Evolutionary conservation across 2,888 invertebrate species (phyloP), one percentile per base, ranked within the genome.

Genomic region (Taphrorychus bicolor): DNA sequence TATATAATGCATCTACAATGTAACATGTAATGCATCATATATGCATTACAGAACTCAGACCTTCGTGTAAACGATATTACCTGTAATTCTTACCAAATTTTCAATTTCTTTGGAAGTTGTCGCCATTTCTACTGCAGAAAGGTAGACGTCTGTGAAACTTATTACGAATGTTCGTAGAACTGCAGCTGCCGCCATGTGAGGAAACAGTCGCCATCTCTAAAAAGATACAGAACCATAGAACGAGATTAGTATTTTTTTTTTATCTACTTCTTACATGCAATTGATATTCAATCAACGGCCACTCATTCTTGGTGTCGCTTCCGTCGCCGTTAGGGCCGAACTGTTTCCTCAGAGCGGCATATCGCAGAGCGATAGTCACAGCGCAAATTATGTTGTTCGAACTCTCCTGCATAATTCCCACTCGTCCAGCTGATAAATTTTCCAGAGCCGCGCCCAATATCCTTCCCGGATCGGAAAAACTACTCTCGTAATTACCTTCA

Each of bases 251-350:
- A n/a, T n/a, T n/a, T n/a, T n/a, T n/a, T n/a, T n/a, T n/a, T n/a
- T n/a, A n/a, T n/a, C n/a, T n/a, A n/a, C n/a, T n/a, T n/a, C 82
- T 82, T 80, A 91, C 91, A 83, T 94, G 95, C 42, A 93, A 88
- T 80, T 95, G 97, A 80, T 98, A 98, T 79, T 97, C 96, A 72
- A 98, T 82, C 0, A 98, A 91, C 0, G 97, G 91, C 70, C 89
- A 86, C 81, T 98, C 97, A 60, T 87, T 87, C 17, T 51, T 51
- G 5, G 21, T 51, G 2, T 3, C 21, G 3, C 18, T 21, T 5
- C 21, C 51, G 5, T 83, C 79, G 9, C 86, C 84, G 2, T 88
- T 86, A 0, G 93, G 90, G 0, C 95, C 96, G 80, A 97, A 98
- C 84, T 98, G 98, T 74, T 87, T 88, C 69, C 97, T 85, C 0